Evolutionary conservation across 2,113 vertebrate genomes (phyloP).

Genomic region (Excalfactoria chinensis): DNA sequence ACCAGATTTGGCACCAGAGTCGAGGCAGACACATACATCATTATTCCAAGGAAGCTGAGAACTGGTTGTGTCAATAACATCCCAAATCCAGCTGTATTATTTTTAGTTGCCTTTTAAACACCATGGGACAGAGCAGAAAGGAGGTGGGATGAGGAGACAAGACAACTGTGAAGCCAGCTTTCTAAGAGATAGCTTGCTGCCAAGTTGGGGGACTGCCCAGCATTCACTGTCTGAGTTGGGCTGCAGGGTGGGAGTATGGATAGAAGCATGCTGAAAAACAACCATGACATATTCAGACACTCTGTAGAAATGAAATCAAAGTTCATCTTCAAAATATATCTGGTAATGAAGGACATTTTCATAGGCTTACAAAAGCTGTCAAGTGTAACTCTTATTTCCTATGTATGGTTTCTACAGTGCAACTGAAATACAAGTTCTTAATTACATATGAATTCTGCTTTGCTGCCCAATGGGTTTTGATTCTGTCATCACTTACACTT

Average conservation of each 20-base stretch:
- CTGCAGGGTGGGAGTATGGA: rapidly evolving
- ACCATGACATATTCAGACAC: neutral
- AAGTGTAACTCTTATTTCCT: neutral
- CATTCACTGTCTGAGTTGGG: neutral
- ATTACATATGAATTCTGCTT: neutral
- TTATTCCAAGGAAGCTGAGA: neutral
- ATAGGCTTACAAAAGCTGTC: neutral
- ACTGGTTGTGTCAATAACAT: neutral
- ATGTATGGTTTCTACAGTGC: neutral
- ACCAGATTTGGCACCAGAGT: neutral
- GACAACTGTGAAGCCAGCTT: neutral
- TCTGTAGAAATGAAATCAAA: neutral
- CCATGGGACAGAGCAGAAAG: neutral
- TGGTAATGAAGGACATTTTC: neutral
- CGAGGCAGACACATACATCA: neutral
- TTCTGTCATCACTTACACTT: neutral
- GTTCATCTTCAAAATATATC: neutral
- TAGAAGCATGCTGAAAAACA: neutral
- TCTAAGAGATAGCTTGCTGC: neutral
- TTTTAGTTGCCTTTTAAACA: neutral
- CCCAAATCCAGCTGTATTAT: neutral
- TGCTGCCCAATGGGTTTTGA: neutral
- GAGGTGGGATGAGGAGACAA: neutral
- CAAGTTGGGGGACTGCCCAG: neutral
- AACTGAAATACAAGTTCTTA: neutral